Conservation (phyloP, 2,113 vertebrate species). For the Eptesicus fuscus region DNA sequence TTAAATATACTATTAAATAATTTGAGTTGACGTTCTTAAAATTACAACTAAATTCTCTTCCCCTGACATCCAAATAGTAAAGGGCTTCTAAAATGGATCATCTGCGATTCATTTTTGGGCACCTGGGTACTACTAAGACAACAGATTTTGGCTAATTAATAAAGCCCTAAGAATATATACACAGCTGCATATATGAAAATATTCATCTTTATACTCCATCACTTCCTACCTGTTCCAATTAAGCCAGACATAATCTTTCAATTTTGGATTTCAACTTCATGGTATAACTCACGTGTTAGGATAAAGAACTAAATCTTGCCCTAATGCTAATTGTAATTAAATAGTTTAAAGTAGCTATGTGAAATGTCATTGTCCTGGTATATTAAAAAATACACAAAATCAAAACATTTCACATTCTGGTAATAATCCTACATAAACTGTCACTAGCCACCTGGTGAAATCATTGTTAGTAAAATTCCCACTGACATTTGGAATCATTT, state of each 20-base stretch:
- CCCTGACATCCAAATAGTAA: neutral
- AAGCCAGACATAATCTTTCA: constrained; percentile 12
- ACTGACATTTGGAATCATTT: constrained; percentile 2
- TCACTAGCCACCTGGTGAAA: neutral
- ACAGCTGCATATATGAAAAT: constrained; percentile 9
- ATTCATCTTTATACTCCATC: neutral
- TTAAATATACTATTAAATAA: constrained; percentile 43
- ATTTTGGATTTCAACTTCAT: neutral
- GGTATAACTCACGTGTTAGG: constrained; percentile 9
- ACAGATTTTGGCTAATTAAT: constrained; percentile 11
- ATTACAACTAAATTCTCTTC: constrained; percentile 29
- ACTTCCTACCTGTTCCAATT: constrained; percentile 22
- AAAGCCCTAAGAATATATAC: neutral
- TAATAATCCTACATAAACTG: constrained; percentile 14
- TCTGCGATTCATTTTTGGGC: constrained; percentile 41
- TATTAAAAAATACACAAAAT: neutral
- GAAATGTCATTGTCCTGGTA: neutral
- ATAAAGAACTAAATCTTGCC: constrained; percentile 22
- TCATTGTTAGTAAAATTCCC: neutral
- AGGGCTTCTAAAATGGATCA: constrained; percentile 32
- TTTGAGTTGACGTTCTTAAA: constrained; percentile 47
- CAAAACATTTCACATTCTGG: constrained; percentile 7
- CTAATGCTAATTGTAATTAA: neutral
- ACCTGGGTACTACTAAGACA: constrained; percentile 43
- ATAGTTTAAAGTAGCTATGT: constrained; percentile 13